These are phyloP conservation scores for Elymnias hypermnestra DNA, from an alignment of 1,140 invertebrate genomes.

Conservation along the genomic window DNA sequence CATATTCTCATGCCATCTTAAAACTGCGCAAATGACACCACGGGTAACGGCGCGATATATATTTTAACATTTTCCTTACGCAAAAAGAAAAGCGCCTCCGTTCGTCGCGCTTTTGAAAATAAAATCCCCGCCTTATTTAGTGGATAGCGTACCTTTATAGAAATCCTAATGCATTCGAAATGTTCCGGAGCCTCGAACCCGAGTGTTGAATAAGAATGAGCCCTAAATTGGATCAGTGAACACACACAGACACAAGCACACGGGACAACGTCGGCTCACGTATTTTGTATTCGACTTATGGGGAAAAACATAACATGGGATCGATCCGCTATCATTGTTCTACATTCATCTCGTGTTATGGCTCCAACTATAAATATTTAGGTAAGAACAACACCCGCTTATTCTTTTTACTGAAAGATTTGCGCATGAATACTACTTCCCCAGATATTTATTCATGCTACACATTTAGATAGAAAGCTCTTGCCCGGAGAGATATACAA, in stretches of 20 bases:
- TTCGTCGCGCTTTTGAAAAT: no score
- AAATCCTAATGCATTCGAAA: constrained; percentile 59
- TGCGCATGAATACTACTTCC: no score
- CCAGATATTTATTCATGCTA: no score
- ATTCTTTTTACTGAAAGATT: no score
- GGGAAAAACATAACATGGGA: constrained; percentile 13
- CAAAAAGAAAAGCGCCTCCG: no score
- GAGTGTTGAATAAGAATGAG: constrained; percentile 66
- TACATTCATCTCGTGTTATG: constrained; percentile 1
- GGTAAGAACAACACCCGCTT: background rate
- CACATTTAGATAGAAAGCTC: no score
- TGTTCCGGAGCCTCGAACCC: constrained; percentile 44
- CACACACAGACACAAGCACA: constrained; percentile 6
- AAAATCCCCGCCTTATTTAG: constrained; percentile 2
- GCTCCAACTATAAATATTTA: constrained; percentile 2
- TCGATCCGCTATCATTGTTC: constrained; percentile 4
- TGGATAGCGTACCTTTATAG: constrained; percentile 12
- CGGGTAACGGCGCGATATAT: no score
- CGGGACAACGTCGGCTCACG: constrained; percentile 10
- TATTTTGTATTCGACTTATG: constrained; percentile 29
- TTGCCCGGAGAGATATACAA: no score
- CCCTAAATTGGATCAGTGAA: constrained; percentile 55
- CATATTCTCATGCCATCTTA: no score
- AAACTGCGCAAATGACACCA: no score
- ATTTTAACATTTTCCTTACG: no score